Conservation (phyloP, 1,140 invertebrate species). For the Monochamus saltuarius region DNA sequence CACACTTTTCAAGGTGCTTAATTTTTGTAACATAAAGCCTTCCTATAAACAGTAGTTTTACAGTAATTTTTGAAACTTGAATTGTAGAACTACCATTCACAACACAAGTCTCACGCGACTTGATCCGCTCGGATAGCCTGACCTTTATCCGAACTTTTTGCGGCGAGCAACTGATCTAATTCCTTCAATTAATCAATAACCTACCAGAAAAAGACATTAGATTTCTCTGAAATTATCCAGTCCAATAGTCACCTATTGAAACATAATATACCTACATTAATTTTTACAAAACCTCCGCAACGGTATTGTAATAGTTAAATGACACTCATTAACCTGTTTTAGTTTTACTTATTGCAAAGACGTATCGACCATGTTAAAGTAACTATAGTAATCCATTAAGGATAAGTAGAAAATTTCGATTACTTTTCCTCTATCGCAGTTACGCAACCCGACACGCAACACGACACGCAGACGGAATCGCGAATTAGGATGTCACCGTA, state of each 20-base stretch:
- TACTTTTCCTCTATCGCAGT: slow-evolving; percentile 29
- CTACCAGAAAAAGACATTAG: too few species aligned
- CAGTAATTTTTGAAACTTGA: too few species aligned
- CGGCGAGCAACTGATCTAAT: too few species aligned
- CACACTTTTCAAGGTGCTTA: too few species aligned
- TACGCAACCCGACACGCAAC: slow-evolving; percentile 25
- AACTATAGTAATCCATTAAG: slow-evolving; percentile 33
- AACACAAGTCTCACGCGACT: too few species aligned
- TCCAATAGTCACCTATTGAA: neutral
- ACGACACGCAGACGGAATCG: slow-evolving; percentile 12
- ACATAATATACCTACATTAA: too few species aligned
- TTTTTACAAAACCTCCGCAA: slow-evolving; percentile 1
- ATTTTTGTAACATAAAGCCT: too few species aligned
- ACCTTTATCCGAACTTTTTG: too few species aligned
- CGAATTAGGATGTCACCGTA: slow-evolving; percentile 15
- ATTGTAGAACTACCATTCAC: too few species aligned
- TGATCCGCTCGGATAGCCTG: too few species aligned
- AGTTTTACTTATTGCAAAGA: slow-evolving; percentile 19
- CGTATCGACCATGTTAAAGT: slow-evolving; percentile 28
- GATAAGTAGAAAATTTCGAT: slow-evolving; percentile 29
- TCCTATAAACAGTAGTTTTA: too few species aligned
- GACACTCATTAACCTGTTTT: slow-evolving; percentile 31
- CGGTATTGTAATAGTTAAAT: slow-evolving; percentile 16
- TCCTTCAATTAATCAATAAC: too few species aligned
- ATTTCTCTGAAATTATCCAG: neutral